Conservation (phyloP, 2,888 invertebrate genomes). For the Plemyria rubiginata region DNA sequence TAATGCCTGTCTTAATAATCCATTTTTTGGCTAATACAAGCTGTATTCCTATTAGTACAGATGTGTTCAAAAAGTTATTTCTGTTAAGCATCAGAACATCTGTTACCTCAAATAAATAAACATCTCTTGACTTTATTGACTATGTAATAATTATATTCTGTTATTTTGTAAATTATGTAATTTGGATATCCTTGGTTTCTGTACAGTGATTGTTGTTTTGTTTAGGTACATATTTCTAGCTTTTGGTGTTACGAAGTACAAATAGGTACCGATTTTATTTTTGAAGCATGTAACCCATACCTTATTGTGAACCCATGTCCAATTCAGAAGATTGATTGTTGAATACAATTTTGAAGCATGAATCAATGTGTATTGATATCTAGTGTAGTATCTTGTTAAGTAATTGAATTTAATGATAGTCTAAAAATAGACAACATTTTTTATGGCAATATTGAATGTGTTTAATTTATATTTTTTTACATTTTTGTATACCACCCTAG, state of each 20-base stretch:
- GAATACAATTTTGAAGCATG: too few species aligned
- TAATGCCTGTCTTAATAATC: conserved; percentile 53
- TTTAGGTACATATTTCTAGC: background rate
- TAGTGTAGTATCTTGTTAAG: too few species aligned
- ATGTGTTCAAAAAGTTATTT: conserved; percentile 64
- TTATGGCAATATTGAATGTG: background rate
- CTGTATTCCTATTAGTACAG: conserved; percentile 48
- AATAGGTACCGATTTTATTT: background rate
- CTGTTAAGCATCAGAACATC: conserved; percentile 50
- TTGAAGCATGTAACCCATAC: background rate
- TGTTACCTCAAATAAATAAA: conserved; percentile 58
- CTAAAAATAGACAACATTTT: background rate
- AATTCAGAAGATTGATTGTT: too few species aligned
- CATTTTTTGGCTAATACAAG: conserved; percentile 46
- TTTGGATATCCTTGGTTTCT: background rate
- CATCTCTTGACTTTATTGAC: conserved; percentile 36
- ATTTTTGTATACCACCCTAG: background rate
- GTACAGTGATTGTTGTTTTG: background rate
- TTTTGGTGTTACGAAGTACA: background rate
- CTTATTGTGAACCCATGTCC: too few species aligned
- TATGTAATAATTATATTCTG: conserved; percentile 19
- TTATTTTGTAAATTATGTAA: conserved; percentile 2
- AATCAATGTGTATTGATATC: too few species aligned
- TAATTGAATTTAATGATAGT: background rate
- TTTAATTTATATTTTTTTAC: background rate